Percentiles rank a stretch among this genome's conserved stretches.
phyloP scores from a whole-genome alignment of 2,113 vertebrate genomes.

The Takifugu bimaculatus region DNA sequence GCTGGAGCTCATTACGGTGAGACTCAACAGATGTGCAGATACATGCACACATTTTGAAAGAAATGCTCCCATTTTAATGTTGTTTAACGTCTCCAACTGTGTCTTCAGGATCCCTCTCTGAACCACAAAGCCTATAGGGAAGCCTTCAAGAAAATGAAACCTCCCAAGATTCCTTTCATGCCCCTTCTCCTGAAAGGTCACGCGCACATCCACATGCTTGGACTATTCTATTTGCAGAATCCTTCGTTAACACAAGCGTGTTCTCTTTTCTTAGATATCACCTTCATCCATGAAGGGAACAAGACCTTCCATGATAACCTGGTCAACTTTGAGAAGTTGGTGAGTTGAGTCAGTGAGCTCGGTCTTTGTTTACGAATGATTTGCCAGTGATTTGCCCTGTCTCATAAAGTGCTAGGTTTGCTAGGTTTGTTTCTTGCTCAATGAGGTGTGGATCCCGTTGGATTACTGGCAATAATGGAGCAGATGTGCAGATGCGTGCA shows the following conservation, averaged over 20 bases:
- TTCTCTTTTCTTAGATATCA: conserved; percentile 83
- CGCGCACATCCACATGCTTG: not conserved
- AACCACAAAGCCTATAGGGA: conserved; percentile 99
- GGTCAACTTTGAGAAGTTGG: conserved; percentile 99
- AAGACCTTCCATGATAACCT: conserved; percentile 99
- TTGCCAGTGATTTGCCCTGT: no score
- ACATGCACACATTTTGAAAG: not conserved
- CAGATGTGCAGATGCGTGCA: no score
- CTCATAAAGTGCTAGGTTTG: no score
- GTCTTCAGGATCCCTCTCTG: conserved; percentile 89
- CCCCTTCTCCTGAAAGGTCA: conserved; percentile 95
- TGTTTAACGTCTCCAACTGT: no score
- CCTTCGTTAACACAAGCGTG: not conserved
- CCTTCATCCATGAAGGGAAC: conserved; percentile 98
- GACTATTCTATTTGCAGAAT: not conserved
- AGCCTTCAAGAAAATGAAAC: conserved; percentile 97
- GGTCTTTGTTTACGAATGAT: not conserved
- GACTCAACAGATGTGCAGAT: not conserved
- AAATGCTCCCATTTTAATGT: no score
- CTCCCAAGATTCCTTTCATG: conserved; percentile 98
- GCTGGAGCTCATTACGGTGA: conserved; percentile 93
- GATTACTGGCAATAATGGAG: no score
- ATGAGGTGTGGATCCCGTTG: no score
- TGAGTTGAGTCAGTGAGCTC: conserved; percentile 66
- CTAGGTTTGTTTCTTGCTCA: no score